phyloP scores from a whole-genome alignment of 2,888 invertebrate species.

The Glyphotaelius pellucidus region DNA sequence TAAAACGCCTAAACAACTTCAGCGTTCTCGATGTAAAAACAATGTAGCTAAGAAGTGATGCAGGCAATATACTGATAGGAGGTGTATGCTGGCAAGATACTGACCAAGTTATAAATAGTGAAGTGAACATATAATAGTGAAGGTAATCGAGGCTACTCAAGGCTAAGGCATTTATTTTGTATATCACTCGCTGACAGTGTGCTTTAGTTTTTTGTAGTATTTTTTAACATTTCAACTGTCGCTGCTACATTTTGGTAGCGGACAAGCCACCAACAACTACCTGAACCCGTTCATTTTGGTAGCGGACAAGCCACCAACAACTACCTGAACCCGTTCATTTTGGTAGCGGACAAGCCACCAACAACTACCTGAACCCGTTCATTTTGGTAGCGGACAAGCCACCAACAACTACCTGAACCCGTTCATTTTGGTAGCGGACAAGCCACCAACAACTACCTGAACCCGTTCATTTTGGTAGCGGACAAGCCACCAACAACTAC shows the following conservation, averaged over 20 bases:
- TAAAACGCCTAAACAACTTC: not conserved
- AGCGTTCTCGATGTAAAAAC: not conserved
- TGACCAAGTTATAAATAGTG: not conserved
- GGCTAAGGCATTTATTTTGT: not conserved
- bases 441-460: too few relatives aligned
- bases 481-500: too few relatives aligned
- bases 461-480: too few relatives aligned
- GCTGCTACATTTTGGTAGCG: not conserved
- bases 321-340: too few relatives aligned
- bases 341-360: too few relatives aligned
- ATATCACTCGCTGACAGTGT: not conserved
- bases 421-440: too few relatives aligned
- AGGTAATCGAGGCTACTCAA: not conserved
- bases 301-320: too few relatives aligned
- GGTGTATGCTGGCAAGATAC: not conserved
- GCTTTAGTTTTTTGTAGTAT: not conserved
- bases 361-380: too few relatives aligned
- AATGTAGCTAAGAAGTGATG: not conserved
- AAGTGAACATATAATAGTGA: not conserved
- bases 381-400: too few relatives aligned
- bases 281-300: too few relatives aligned
- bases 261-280: not conserved
- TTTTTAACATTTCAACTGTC: not conserved
- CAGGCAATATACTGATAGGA: not conserved
- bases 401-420: too few relatives aligned